phyloP scores from a whole-genome alignment of 1,140 invertebrate species.

The Hycleus phaleratus region DNA sequence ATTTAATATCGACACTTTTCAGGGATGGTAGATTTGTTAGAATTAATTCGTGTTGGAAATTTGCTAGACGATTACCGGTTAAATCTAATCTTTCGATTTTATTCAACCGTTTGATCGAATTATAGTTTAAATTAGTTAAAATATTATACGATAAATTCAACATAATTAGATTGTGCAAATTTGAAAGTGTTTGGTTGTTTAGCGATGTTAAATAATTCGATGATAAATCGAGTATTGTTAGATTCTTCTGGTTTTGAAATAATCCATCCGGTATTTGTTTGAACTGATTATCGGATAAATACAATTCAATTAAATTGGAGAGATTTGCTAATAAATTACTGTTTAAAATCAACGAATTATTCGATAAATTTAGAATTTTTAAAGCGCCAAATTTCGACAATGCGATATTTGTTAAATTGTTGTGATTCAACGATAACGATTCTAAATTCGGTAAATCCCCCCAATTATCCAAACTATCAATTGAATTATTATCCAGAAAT shows the following conservation, averaged over 20 bases:
- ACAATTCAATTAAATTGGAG: conserved; percentile 10
- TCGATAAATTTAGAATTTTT: conserved; percentile 20
- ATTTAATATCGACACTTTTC: conserved; percentile 29
- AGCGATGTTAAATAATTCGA: conserved; percentile 21
- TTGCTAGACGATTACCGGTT: conserved; percentile 28
- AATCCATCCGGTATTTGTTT: background rate
- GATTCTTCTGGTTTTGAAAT: background rate
- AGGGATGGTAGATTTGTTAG: conserved; percentile 29
- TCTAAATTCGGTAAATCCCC: conserved; percentile 7
- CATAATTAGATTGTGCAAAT: conserved; percentile 23
- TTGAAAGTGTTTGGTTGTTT: conserved; percentile 16
- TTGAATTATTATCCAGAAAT: background rate
- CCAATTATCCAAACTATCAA: background rate
- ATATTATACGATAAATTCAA: conserved; percentile 33
- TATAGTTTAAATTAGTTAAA: conserved; percentile 25
- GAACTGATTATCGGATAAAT: conserved; percentile 25
- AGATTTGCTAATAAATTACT: background rate
- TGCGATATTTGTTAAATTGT: conserved; percentile 17
- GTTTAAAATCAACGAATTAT: conserved; percentile 12
- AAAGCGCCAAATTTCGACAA: conserved; percentile 8
- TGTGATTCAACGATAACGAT: conserved; percentile 17
- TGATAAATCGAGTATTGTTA: conserved; percentile 22
- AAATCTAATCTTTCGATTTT: conserved; percentile 30
- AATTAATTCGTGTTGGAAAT: conserved; percentile 31
- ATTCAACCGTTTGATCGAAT: conserved; percentile 23